Evolutionary conservation across 1,140 invertebrate genomes (phyloP), one percentile per base, ranked within the genome.

Genomic region (Drosophila prosaltans): DNA sequence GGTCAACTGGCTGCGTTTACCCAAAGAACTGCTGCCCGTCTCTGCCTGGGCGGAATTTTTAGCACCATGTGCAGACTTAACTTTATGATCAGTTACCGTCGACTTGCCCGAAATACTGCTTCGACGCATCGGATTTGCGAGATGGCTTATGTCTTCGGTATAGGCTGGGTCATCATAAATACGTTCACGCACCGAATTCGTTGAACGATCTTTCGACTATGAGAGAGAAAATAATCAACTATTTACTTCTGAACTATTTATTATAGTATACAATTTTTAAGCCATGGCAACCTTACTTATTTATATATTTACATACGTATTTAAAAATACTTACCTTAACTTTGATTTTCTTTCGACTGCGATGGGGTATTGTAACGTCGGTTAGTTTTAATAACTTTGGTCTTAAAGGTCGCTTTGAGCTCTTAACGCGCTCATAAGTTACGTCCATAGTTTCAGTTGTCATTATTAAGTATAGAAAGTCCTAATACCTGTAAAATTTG

Each of bases 91-190:
- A 4, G 63, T 24, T 5, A 78, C 62, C 1, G 45, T 51, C 0
- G 76, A 69, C 6, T 88, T 90, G 11, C 88, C 81, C 5, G 89
- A 89, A 45, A 91, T 69, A 69, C 91, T 92, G 72, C 77, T 92
- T 26, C 92, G 81, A 8, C 92, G 84, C 68, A 91, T 61, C 5
- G 92, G 92, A 43, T 92, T 91, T 0, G 92, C 92, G 57, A 92
- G 65, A 51, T 92, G 92, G 60, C 92, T 92, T 16, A 92, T 92
- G 63, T 92, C 92, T 55, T 92, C 92, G 2, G 92, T 92, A 45
- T 92, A 92, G 28, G 92, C 92, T 1, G 92, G 92, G 76, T 92
- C 92, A 76, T 92, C 92, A 6, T 92, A 88, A 40, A 91, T 91
- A 9, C 91, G 80, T 54, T 92, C 91, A 24, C 91, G 80, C 4